Evolutionary conservation across 2,113 vertebrate species (phyloP).

Genomic region (Phycodurus eques): DNA sequence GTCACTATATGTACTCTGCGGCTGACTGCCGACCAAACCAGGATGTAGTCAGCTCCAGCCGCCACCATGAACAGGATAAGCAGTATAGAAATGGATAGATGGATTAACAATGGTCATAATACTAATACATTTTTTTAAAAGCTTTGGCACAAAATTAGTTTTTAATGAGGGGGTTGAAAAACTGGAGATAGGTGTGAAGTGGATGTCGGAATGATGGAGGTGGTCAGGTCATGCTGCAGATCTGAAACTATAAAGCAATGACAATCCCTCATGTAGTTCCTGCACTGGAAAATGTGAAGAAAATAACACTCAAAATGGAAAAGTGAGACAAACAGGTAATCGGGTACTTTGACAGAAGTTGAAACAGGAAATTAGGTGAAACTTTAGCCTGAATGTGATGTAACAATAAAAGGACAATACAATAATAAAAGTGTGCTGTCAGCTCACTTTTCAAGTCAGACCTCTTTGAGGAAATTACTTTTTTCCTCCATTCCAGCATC

Average conservation of each 20-base stretch:
- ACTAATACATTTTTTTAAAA: conserved; percentile 27
- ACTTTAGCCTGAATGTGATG: not conserved
- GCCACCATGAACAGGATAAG: too few species aligned
- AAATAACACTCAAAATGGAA: not conserved
- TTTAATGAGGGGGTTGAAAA: not conserved
- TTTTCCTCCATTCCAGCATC: too few species aligned
- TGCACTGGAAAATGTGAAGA: not conserved
- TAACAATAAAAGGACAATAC: not conserved
- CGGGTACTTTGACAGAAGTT: not conserved
- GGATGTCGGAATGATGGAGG: not conserved
- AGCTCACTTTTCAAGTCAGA: not conserved
- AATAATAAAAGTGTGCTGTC: not conserved
- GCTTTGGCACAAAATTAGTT: not conserved
- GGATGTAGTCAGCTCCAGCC: too few species aligned
- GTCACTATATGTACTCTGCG: not conserved
- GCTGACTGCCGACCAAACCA: not conserved
- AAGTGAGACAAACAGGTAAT: conserved; percentile 9
- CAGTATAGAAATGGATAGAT: not conserved
- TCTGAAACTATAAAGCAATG: not conserved
- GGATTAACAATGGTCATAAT: not conserved
- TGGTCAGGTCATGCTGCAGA: not conserved
- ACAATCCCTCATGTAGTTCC: not conserved
- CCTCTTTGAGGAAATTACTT: not conserved
- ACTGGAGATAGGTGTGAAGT: not conserved
- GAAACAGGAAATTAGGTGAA: not conserved